A percentile compares a stretch with the other conserved stretches of the same genome.
phyloP scores from a whole-genome alignment of 2,113 vertebrate species.

The Gopherus flavomarginatus region DNA sequence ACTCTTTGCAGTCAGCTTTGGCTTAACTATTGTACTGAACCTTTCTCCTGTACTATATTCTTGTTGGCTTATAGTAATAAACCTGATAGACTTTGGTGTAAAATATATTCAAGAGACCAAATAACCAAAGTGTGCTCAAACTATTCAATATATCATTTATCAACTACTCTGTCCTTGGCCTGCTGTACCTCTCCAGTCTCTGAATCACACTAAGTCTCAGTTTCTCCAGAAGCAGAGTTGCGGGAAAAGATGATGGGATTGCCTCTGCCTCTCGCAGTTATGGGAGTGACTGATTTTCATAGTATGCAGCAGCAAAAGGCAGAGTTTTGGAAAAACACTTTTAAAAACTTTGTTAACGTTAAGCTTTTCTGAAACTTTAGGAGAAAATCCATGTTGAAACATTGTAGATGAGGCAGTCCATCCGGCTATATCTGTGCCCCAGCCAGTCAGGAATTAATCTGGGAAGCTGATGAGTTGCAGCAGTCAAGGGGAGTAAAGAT shows the following conservation, averaged over 20 bases:
- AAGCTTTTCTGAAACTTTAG: not conserved
- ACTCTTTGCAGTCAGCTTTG: not conserved
- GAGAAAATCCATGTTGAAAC: not conserved
- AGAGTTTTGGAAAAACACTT: not conserved
- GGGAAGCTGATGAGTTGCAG: not conserved
- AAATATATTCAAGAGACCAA: too few relatives aligned
- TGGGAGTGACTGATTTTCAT: not conserved
- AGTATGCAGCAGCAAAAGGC: not conserved
- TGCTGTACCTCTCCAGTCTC: not conserved
- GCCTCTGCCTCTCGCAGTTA: not conserved
- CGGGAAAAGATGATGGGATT: not conserved
- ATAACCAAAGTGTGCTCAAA: not conserved
- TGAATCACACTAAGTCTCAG: not conserved
- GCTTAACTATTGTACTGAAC: not conserved
- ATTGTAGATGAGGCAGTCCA: not conserved
- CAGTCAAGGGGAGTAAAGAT: not conserved
- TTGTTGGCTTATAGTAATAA: not conserved
- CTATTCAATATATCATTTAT: not conserved
- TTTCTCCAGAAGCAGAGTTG: not conserved
- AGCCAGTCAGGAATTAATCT: not conserved
- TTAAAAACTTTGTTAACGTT: rapidly evolving
- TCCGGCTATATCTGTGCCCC: not conserved
- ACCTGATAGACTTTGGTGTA: not conserved
- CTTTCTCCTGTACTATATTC: not conserved
- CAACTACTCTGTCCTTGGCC: not conserved